Evolutionary conservation across 2,113 vertebrate genomes (phyloP), one percentile per base, ranked within the genome.

Genomic region (Scomber colias): DNA sequence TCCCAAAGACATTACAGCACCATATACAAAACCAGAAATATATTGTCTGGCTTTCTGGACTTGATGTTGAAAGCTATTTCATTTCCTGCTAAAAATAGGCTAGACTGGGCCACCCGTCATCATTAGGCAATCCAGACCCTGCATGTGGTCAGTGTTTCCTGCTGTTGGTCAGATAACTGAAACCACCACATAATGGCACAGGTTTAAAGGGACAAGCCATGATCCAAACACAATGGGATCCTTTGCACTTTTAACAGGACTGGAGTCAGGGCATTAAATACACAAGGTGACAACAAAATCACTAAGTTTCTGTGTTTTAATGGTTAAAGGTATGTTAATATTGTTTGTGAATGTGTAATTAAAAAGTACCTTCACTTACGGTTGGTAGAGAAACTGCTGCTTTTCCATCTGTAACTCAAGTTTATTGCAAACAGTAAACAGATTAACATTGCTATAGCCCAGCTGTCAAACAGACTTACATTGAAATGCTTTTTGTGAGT

Each of bases 11-110:
- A 10, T 62, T 13, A 31, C 11, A 3, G 11, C 31, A 35, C 31
- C 31, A 35, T 44, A 27, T n/a, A 44, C 5, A 24, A 44, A 35
- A 40, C 12, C 15, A 4, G 40, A 21, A 73, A 60, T 64, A 73
- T 30, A 75, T 2, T 7, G 31, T 73, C 27, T 45, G 75, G 27
- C 50, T 40, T 19, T 55, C 6, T 11, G 54, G 35, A 16, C 14
- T 79, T 44, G 51, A 65, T 49, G 60, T 54, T 62, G 48, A 62
- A 81, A 81, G 53, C 15, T 44, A 1, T 15, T 78, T 67, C 72
- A 27, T 53, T 57, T 24, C 21, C 4, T 5, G 44, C 69, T 84
- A 78, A 55, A 74, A 84, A 82, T 82, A 80, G 73, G 48, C 8
- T 4, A 44, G 73, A 56, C 31, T 13, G 1, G 13, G 16, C 30